Percentiles rank a stretch among this genome's conserved stretches.
Evolutionary conservation across 2,888 invertebrate species (phyloP).

Genomic region (Hanleya hanleyi): DNA sequence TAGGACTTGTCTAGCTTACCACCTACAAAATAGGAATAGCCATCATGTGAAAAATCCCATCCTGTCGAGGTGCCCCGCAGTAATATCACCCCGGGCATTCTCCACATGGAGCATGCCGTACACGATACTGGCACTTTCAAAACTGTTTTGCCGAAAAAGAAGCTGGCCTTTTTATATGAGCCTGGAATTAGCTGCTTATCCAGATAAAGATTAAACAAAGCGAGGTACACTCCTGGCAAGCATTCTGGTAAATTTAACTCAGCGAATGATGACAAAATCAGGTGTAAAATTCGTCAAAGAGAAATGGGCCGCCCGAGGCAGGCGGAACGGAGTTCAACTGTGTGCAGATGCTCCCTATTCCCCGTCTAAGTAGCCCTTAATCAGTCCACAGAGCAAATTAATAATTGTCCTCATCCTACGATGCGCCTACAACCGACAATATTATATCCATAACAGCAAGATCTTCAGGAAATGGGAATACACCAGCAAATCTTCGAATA

Average conservation of each 20-base stretch:
- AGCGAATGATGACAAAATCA: constrained; percentile 5
- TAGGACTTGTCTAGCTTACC: background rate
- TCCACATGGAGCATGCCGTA: background rate
- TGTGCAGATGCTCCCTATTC: background rate
- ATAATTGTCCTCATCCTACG: background rate
- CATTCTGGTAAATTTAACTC: constrained; percentile 9
- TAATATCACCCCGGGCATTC: background rate
- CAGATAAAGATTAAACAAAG: background rate
- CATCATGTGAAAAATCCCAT: constrained; percentile 4
- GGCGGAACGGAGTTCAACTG: background rate
- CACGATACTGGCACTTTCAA: background rate
- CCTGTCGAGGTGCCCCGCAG: background rate
- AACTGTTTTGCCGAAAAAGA: background rate
- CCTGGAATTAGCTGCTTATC: background rate
- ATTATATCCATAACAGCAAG: no score
- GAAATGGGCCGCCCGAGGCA: background rate
- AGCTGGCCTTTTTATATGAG: background rate
- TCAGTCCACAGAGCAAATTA: background rate
- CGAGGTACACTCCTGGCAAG: background rate
- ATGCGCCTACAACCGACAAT: background rate
- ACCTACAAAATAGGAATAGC: background rate
- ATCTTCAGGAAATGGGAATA: no score
- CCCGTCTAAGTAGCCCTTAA: background rate
- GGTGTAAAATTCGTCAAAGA: constrained; percentile 6
- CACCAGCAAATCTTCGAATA: no score